These are phyloP conservation scores for Chironomus riparius DNA, from an alignment of 2,888 invertebrate genomes.

Conservation along the genomic window DNA sequence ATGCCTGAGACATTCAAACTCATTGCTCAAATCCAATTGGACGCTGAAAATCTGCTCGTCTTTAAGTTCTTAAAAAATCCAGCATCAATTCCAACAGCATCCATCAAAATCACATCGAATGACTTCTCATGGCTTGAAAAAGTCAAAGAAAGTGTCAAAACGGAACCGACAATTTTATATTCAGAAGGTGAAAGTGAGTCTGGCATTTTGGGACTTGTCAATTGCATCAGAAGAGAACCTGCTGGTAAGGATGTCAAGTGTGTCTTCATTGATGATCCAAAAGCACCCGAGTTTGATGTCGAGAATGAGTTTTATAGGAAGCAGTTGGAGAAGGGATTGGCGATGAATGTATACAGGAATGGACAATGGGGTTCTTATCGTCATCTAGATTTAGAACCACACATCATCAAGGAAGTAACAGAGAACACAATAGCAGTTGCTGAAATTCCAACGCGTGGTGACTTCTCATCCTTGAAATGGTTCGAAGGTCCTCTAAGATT, in stretches of 20 bases:
- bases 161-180: slow-evolving; percentile 49
- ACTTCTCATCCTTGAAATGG: slow-evolving; percentile 79
- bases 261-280: slow-evolving; percentile 53
- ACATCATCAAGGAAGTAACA: slow-evolving; percentile 43
- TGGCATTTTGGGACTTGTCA: slow-evolving; percentile 78
- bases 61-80: background rate
- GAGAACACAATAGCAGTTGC: slow-evolving; percentile 60
- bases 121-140: slow-evolving; percentile 38
- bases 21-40: slow-evolving; percentile 34
- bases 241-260: slow-evolving; percentile 57
- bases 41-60: slow-evolving; percentile 35
- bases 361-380: slow-evolving; percentile 70
- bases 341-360: slow-evolving; percentile 55
- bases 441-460: slow-evolving; percentile 72
- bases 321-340: slow-evolving; percentile 63
- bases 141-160: slow-evolving; percentile 34
- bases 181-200: slow-evolving; percentile 57
- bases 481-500: slow-evolving; percentile 55
- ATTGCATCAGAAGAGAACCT: slow-evolving; percentile 74
- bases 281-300: slow-evolving; percentile 56
- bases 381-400: slow-evolving; percentile 52
- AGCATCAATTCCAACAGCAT: slow-evolving; percentile 32
- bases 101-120: slow-evolving; percentile 34
- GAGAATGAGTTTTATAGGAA: slow-evolving; percentile 54
- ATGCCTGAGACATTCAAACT: slow-evolving; percentile 34